Evolutionary conservation across 2,113 vertebrate species (phyloP), one percentile per base, ranked within the genome.

Genomic region (Pipa parva): DNA sequence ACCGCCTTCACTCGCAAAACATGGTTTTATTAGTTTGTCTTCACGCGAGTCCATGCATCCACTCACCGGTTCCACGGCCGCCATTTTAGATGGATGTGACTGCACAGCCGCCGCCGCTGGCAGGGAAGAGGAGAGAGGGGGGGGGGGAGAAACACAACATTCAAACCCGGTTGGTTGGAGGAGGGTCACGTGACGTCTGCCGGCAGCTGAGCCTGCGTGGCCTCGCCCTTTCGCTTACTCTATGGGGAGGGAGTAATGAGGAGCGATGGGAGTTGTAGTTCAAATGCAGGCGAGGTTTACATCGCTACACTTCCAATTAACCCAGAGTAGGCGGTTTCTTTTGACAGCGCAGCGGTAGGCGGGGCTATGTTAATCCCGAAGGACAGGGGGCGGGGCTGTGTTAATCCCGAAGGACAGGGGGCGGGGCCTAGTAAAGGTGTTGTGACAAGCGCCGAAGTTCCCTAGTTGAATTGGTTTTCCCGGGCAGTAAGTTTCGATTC

Each of bases 51-150:
- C 45, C 55, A 59, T 56, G 24, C 21, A 37, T 60, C 24, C 71
- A 92, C 94, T 97, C 89, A 97, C 95, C 93, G 92, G 84, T 80
- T 95, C 83, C 77, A 92, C 92, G 75, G 93, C 83, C 94, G 95
- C 95, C 95, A 97, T 97, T 89, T 95, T 96, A 91, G 78, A 82
- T 80, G 82, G 85, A 69, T 87, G 77, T 78, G 86, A 50, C 73
- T 77, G 50, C 81, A 84, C 81, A 75, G 77, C 80, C 79, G 76
- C 80, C 75, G 77, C 76, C 74, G 76, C 71, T 73, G 76, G 77
- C 75, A 55, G 71, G 76, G 82, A 71, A 83, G 85, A 77, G 87
- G 81, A 74, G 79, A 60, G 59, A 73, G 76, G 63, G 76, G 66
- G 74, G 75, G 63, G 65, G 63, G 65, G 60, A 73, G 77, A 81